Percentiles rank a stretch among this genome's conserved stretches.
These are phyloP conservation scores for Penelope pileata DNA, from an alignment of 2,113 vertebrate species.

Conservation along the genomic window DNA sequence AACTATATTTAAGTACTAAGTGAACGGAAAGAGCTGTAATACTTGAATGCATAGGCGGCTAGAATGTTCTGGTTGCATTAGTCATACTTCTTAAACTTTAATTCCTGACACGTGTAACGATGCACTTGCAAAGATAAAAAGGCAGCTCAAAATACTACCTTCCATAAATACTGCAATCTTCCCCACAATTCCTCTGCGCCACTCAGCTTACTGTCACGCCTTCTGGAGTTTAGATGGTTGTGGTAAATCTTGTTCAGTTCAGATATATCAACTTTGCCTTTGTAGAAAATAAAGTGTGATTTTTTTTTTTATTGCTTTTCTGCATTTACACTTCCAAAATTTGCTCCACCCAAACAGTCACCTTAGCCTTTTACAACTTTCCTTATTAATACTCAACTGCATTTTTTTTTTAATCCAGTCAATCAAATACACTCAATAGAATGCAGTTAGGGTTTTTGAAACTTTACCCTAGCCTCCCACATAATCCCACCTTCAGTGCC, in stretches of 20 bases:
- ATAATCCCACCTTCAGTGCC: background rate
- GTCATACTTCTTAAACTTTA: slow-evolving; percentile 49
- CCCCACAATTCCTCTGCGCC: slow-evolving; percentile 79
- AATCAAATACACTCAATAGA: background rate
- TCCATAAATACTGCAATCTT: slow-evolving; percentile 86
- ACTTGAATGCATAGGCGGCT: background rate
- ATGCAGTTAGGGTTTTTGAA: background rate
- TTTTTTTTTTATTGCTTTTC: slow-evolving; percentile 21
- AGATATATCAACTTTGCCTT: slow-evolving; percentile 89
- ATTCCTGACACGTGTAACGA: slow-evolving; percentile 50
- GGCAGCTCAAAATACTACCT: slow-evolving; percentile 83
- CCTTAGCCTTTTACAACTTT: background rate
- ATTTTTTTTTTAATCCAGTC: background rate
- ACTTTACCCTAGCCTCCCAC: background rate
- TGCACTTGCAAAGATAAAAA: slow-evolving; percentile 59
- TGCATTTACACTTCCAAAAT: background rate
- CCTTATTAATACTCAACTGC: background rate
- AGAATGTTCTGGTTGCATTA: slow-evolving; percentile 42
- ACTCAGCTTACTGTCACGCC: slow-evolving; percentile 41
- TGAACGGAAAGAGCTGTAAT: slow-evolving; percentile 9
- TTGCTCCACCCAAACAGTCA: background rate
- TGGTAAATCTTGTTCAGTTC: slow-evolving; percentile 84
- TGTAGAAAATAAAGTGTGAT: slow-evolving; percentile 39
- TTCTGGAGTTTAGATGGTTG: slow-evolving; percentile 65
- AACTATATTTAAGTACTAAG: slow-evolving; percentile 9